Base-by-base conservation (phyloP, 2,113 vertebrate genomes). In the Gila orcuttii region DNA sequence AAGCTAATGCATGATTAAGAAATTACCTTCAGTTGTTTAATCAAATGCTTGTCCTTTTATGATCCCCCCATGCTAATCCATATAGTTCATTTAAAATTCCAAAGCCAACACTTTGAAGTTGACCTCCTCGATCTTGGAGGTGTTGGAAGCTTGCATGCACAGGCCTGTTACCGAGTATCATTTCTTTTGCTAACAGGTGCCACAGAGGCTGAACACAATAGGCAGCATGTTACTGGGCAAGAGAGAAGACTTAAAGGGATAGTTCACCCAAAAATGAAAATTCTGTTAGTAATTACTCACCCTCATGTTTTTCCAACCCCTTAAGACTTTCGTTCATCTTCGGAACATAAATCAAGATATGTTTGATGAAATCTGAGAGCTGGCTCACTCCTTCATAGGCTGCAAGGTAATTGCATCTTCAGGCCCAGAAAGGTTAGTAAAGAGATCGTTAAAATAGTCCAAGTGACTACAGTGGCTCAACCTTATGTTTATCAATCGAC, bases 141-240 rank as follows among this genome's bases (percentile, higher is more conserved):
- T n/a, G 23, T 19, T 33, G 55, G 25, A 75, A 50, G 60, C 69
- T 55, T 28, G 60, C 31, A 87, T 28, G 68, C 25, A 85, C 88
- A 87, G 57, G 31, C 47, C 79, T 86, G 86, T 86, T 87, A 89
- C 59, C 13, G 55, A 88, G 88, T 86, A 85, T 84, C 19, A 68
- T 47, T 50, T 62, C 23, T 76, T 91, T 84, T 86, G 85, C 84
- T 79, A 87, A 78, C 71, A 88, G 84, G 74, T 89, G 83, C 81
- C 71, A 77, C 28, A 23, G 23, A 55, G 87, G 64, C 10, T 3
- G 0, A 60, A 31, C 60, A 69, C 55, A 79, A 84, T 80, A 81
- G 55, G 68, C 33, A 82, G 86, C 74, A 79, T 42, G 74, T 87
- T 86, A 84, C 36, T 62, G 47, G 77, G 80, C 75, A 83, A 45